A percentile compares a stretch with the other conserved stretches of the same genome.
phyloP scores from a whole-genome alignment of 2,888 invertebrate genomes.

The Latrodectus elegans region DNA sequence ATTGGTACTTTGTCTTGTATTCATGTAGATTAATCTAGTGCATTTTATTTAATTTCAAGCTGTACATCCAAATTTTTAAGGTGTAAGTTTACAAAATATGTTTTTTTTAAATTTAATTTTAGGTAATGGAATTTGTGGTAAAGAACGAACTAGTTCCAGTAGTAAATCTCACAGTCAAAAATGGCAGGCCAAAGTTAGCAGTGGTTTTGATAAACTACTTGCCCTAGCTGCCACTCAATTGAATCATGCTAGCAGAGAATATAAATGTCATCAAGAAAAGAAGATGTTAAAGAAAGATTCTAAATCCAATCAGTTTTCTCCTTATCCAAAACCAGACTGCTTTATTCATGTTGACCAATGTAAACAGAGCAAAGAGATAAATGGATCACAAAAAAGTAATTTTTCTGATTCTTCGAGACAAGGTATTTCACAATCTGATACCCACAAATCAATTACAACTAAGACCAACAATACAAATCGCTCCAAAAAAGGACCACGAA shows the following conservation, averaged over 20 bases:
- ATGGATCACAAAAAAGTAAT: slow-evolving; percentile 37
- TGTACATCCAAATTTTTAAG: too few species aligned
- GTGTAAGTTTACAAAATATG: not conserved
- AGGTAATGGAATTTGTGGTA: slow-evolving; percentile 39
- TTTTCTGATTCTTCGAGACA: slow-evolving; percentile 53
- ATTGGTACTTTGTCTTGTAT: too few species aligned
- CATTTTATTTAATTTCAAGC: too few species aligned
- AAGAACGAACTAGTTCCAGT: slow-evolving; percentile 48
- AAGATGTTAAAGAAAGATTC: slow-evolving; percentile 41
- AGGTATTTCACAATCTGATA: slow-evolving; percentile 25
- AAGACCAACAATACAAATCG: slow-evolving; percentile 30
- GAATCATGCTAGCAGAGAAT: slow-evolving; percentile 76
- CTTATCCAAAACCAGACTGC: slow-evolving; percentile 42
- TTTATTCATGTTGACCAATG: slow-evolving; percentile 21
- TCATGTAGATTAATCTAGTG: too few species aligned
- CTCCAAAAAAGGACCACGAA: slow-evolving; percentile 69
- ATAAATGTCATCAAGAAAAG: slow-evolving; percentile 55
- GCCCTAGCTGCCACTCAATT: slow-evolving; percentile 94
- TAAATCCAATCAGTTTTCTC: slow-evolving; percentile 42
- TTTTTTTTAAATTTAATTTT: slow-evolving; percentile 6
- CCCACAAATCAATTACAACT: slow-evolving; percentile 30
- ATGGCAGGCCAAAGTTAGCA: slow-evolving; percentile 94
- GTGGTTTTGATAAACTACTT: slow-evolving; percentile 93
- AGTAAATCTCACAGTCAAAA: slow-evolving; percentile 63
- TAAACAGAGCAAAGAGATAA: slow-evolving; percentile 38